Evolutionary conservation across 2,797 vertebrate genomes (phyloP), one percentile per base, ranked within the genome.

Genomic region (Sparus aurata): DNA sequence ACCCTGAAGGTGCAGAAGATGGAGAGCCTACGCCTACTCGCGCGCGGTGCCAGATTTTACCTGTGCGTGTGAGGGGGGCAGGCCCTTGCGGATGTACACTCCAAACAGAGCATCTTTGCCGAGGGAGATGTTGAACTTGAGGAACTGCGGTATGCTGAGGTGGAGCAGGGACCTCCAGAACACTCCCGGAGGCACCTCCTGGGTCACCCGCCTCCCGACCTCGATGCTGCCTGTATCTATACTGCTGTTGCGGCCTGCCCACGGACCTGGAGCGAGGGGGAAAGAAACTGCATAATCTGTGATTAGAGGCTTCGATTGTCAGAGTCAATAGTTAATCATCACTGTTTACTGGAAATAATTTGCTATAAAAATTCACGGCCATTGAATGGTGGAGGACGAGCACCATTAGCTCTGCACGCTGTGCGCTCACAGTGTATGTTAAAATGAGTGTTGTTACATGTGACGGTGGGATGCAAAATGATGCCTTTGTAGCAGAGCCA

Each of bases 111-210:
- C 98, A 47, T 98, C 98, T 92, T 97, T 98, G 92, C 98, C 97
- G 86, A 99, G 97, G 52, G 98, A 99, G 91, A 99, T 98, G 96
- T 99, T 99, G 95, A 99, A 99, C 90, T 99, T 99, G 76, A 99
- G 96, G 91, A 99, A 99, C 88, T 99, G 98, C 10, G 98, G 98
- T 83, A 98, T 97, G 94, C 98, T 96, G 85, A 99, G 97, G 90
- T 97, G 97, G 75, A 99, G 96, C 84, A 99, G 97, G 58, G 97
- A 97, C 91, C 98, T 97, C 98, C 98, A 99, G 85, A 99, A 99
- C 79, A 98, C 96, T 67, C 98, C 98, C 0, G 93, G 91, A 5
- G 97, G 97, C 20, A 99, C 97, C 86, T 99, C 98, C 76, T 99
- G 98, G 47, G 96, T 97, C 84, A 97, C 97, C 3, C 97, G 94